Evolutionary conservation across 1,140 invertebrate species (phyloP).

Genomic region (Zaprionus davidi): DNA sequence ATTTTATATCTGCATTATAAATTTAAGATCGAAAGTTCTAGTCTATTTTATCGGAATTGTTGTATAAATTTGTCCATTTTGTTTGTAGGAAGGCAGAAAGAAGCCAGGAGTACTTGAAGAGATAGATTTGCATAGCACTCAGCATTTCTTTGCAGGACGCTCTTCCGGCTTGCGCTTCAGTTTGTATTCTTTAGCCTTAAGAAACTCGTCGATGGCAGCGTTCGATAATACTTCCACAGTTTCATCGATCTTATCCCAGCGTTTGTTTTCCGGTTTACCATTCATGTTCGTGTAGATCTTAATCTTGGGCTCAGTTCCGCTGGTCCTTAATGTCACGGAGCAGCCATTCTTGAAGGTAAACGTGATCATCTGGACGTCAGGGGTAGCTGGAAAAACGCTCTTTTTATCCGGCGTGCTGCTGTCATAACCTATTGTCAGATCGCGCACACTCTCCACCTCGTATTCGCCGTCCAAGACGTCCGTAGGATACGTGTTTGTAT

Average conservation of each 20-base stretch:
- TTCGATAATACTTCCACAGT: constrained; percentile 89
- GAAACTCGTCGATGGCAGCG: constrained; percentile 91
- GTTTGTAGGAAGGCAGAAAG: no score
- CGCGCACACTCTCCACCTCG: constrained; percentile 90
- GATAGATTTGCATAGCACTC: no score
- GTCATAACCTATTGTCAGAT: constrained; percentile 95
- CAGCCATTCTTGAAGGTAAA: constrained; percentile 95
- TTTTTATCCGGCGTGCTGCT: constrained; percentile 89
- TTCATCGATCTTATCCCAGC: constrained; percentile 87
- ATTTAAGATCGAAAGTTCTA: no score
- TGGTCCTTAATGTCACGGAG: constrained; percentile 94
- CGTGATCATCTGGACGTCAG: constrained; percentile 95
- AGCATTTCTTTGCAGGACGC: neutral
- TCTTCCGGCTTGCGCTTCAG: constrained; percentile 5
- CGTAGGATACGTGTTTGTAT: constrained; percentile 87
- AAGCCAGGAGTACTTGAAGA: no score
- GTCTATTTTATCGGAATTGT: no score
- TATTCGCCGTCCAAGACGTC: constrained; percentile 89
- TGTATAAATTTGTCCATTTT: no score
- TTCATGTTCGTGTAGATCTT: constrained; percentile 98
- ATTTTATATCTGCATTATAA: no score
- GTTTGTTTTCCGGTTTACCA: constrained; percentile 89
- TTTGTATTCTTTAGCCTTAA: constrained; percentile 90
- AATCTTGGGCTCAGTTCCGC: constrained; percentile 99
- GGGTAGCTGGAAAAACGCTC: constrained; percentile 91